phyloP scores from a whole-genome alignment of 2,888 invertebrate genomes.

The Drosophila acutilabella region DNA sequence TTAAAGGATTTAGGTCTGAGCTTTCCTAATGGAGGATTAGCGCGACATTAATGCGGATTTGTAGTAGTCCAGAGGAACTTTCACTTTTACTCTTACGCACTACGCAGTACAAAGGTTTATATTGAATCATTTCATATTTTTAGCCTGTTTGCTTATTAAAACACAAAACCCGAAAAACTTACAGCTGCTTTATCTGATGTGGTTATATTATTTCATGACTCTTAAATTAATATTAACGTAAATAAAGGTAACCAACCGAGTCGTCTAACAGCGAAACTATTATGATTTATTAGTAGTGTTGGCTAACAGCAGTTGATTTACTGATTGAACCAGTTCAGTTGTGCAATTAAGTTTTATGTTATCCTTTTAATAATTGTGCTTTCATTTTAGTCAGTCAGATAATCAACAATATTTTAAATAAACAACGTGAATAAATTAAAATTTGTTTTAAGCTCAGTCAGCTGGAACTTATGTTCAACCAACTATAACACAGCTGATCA shows the following conservation, averaged over 20 bases:
- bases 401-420: no score
- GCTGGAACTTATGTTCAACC: neutral
- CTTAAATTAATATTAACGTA: neutral
- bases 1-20: no score
- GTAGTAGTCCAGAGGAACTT: neutral
- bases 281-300: slow-evolving; percentile 35
- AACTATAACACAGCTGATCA: slow-evolving; percentile 38
- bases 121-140: neutral
- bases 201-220: slow-evolving; percentile 27
- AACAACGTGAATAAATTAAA: no score
- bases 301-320: slow-evolving; percentile 23
- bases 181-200: slow-evolving; percentile 9
- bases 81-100: slow-evolving; percentile 59
- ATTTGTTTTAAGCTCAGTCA: neutral
- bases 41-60: neutral
- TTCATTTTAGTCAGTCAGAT: no score
- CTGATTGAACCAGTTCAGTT: slow-evolving; percentile 26
- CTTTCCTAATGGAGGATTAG: neutral
- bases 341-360: no score
- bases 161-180: slow-evolving; percentile 17
- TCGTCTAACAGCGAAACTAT: slow-evolving; percentile 8
- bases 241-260: slow-evolving; percentile 19
- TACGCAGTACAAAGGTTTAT: slow-evolving; percentile 10
- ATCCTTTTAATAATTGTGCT: no score
- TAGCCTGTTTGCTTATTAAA: neutral